These are phyloP conservation scores for Muscina levida DNA, from an alignment of 2,888 invertebrate genomes.

Conservation along the genomic window DNA sequence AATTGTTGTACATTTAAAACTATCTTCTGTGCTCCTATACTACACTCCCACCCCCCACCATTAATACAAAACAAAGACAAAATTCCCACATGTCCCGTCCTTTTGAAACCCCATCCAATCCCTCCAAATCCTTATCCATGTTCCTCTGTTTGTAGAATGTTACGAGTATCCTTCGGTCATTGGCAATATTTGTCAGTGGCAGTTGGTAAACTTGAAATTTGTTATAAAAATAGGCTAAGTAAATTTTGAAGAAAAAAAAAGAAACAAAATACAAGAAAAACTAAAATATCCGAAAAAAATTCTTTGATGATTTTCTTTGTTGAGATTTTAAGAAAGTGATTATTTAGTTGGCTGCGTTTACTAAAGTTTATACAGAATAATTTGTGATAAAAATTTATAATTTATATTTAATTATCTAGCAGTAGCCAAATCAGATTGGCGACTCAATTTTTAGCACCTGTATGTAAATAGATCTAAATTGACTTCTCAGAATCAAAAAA, in stretches of 20 bases:
- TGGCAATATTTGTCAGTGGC: constrained; percentile 60
- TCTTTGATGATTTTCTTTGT: no score
- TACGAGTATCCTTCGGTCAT: constrained; percentile 32
- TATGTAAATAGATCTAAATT: no score
- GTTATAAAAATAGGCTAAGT: constrained; percentile 66
- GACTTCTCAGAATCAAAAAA: no score
- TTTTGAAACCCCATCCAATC: constrained; percentile 20
- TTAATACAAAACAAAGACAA: constrained; percentile 19
- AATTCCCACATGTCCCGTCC: constrained; percentile 23
- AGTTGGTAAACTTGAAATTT: constrained; percentile 50
- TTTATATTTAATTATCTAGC: no score
- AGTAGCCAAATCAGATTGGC: no score
- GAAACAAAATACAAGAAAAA: constrained; percentile 54
- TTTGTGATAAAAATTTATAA: no score
- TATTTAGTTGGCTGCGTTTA: no score
- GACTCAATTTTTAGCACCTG: no score
- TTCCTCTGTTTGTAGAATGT: constrained; percentile 51
- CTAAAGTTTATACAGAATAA: no score
- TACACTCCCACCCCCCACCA: background rate
- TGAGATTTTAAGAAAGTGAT: no score
- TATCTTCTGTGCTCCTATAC: constrained; percentile 25
- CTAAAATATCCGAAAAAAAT: constrained; percentile 44
- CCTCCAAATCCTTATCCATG: constrained; percentile 61
- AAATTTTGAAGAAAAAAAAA: constrained; percentile 54
- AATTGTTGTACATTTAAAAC: constrained; percentile 29